These are phyloP conservation scores for Enteromius fasciolatus DNA, from an alignment of 2,797 vertebrate genomes.

Conservation along the genomic window DNA sequence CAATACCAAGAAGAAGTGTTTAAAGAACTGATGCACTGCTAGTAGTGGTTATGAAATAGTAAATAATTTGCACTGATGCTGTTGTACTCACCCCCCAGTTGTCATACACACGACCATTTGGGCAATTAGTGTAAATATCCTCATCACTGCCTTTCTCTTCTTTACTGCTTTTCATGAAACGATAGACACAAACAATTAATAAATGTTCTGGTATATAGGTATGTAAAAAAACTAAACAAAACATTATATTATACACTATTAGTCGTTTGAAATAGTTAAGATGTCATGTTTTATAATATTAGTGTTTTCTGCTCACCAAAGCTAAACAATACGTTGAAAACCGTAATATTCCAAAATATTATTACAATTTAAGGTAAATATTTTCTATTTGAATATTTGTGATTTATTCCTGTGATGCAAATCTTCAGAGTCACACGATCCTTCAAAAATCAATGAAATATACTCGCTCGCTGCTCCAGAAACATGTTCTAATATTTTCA, in stretches of 20 bases:
- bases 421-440: too few species aligned
- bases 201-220: not conserved
- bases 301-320: not conserved
- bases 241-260: not conserved
- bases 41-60: not conserved
- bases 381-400: not conserved
- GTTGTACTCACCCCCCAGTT: slow-evolving; percentile 65
- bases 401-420: too few species aligned
- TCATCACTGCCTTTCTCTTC: not conserved
- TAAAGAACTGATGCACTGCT: too few species aligned
- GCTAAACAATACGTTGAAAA: not conserved
- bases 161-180: not conserved
- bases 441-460: not conserved
- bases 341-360: not conserved
- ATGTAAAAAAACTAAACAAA: not conserved
- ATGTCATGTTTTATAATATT: too few species aligned
- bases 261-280: not conserved
- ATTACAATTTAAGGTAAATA: not conserved
- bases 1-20: too few species aligned
- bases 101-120: slow-evolving; percentile 52
- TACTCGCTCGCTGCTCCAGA: not conserved
- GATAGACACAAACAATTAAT: not conserved
- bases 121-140: not conserved
- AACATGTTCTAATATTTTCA: not conserved
- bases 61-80: not conserved